phyloP scores from a whole-genome alignment of 2,113 vertebrate genomes.

The Salvelinus namaycush region DNA sequence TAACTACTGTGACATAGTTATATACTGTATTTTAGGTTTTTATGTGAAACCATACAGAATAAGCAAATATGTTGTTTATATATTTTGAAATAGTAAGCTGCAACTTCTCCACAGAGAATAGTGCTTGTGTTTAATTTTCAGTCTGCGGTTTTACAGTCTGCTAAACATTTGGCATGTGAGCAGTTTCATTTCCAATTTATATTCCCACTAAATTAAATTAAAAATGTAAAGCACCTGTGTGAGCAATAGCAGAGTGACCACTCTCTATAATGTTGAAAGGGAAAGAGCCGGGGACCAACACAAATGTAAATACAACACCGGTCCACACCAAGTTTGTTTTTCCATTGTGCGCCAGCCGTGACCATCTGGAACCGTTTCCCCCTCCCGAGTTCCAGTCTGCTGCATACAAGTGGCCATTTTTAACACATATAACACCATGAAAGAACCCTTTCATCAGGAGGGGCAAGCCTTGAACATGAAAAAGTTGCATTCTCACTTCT shows the following conservation, averaged over 20 bases:
- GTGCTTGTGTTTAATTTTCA: too few species aligned
- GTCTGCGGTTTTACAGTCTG: too few species aligned
- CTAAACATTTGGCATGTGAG: too few species aligned
- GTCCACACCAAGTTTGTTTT: slow-evolving; percentile 13
- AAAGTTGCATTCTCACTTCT: slow-evolving; percentile 41
- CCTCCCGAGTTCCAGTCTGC: slow-evolving; percentile 22
- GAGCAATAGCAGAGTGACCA: background rate
- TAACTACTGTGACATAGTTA: background rate
- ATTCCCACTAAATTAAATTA: background rate
- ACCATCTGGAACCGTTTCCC: slow-evolving; percentile 40
- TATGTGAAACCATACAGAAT: slow-evolving; percentile 34
- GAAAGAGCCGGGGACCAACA: background rate
- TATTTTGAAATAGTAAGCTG: slow-evolving; percentile 6
- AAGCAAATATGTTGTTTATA: slow-evolving; percentile 7
- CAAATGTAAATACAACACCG: background rate
- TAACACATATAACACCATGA: slow-evolving; percentile 42
- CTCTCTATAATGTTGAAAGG: background rate
- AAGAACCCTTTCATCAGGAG: slow-evolving; percentile 50
- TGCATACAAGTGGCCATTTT: slow-evolving; percentile 31
- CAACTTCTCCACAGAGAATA: background rate
- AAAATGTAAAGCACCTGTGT: background rate
- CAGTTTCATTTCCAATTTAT: slow-evolving; percentile 14
- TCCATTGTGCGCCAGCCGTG: slow-evolving; percentile 26
- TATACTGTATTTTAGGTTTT: slow-evolving; percentile 33
- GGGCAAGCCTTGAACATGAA: slow-evolving; percentile 27